These are phyloP conservation scores for Scylla paramamosain DNA, from an alignment of 1,140 invertebrate species.

Conservation along the genomic window DNA sequence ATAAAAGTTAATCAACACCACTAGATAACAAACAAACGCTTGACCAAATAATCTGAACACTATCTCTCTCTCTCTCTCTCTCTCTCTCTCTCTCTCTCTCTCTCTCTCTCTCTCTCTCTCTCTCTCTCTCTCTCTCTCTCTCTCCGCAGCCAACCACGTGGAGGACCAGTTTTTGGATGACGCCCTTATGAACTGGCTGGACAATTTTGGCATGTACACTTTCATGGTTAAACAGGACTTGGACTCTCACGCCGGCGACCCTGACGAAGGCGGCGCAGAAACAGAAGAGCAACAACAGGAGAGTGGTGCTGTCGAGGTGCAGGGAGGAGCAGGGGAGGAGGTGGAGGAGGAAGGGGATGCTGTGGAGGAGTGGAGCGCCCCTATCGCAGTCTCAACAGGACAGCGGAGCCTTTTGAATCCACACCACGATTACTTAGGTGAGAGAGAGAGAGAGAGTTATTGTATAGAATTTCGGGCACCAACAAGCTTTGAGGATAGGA, in stretches of 20 bases:
- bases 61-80: conserved; percentile 35
- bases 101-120: neutral
- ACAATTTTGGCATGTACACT: conserved; percentile 43
- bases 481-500: too few relatives aligned
- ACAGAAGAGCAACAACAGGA: too few relatives aligned
- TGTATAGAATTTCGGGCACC: too few relatives aligned
- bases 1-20: too few relatives aligned
- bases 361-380: neutral
- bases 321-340: conserved; percentile 16
- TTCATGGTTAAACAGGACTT: conserved; percentile 51
- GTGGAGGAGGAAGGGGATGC: neutral
- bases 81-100: conserved; percentile 31
- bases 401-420: neutral
- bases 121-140: neutral
- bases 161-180: conserved; percentile 27
- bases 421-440: conserved; percentile 28
- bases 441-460: neutral
- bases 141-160: conserved; percentile 13
- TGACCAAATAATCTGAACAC: too few relatives aligned
- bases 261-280: too few relatives aligned
- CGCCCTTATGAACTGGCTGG: neutral
- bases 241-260: neutral
- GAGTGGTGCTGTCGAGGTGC: too few relatives aligned
- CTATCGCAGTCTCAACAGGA: neutral
- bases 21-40: too few relatives aligned